Conservation (phyloP, 2,797 vertebrate genomes). For the Odontamblyopus lacepedii region DNA sequence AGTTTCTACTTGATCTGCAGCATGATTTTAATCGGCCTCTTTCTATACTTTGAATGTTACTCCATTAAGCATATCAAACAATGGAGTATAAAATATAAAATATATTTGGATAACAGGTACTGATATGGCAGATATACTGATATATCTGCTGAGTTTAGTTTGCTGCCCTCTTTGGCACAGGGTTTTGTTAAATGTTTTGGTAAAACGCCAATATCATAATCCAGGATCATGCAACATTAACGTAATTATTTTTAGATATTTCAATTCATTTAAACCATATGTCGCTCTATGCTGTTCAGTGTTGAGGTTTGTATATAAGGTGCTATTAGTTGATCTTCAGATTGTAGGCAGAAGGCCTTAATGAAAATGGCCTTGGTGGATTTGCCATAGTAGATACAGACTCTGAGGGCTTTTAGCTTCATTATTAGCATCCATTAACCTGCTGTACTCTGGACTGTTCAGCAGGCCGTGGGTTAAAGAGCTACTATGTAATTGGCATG, state of each 20-base stretch:
- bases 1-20: no score
- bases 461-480: conserved; percentile 15
- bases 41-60: no score
- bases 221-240: no score
- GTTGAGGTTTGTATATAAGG: neutral
- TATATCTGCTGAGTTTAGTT: no score
- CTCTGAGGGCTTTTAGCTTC: conserved; percentile 17
- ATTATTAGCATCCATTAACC: conserved; percentile 18
- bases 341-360: conserved; percentile 11
- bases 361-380: conserved; percentile 15
- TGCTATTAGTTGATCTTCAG: neutral
- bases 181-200: neutral
- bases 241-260: neutral
- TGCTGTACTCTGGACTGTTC: conserved; percentile 14
- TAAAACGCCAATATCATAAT: neutral
- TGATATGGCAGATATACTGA: no score
- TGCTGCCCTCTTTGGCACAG: no score
- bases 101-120: no score
- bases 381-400: conserved; percentile 7
- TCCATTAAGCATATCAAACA: no score
- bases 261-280: neutral
- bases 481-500: conserved; percentile 12
- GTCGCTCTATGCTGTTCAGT: neutral
- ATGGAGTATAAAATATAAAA: no score
- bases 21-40: no score